Evolutionary conservation across 2,113 vertebrate species (phyloP).

Genomic region (Ptyas mucosa): DNA sequence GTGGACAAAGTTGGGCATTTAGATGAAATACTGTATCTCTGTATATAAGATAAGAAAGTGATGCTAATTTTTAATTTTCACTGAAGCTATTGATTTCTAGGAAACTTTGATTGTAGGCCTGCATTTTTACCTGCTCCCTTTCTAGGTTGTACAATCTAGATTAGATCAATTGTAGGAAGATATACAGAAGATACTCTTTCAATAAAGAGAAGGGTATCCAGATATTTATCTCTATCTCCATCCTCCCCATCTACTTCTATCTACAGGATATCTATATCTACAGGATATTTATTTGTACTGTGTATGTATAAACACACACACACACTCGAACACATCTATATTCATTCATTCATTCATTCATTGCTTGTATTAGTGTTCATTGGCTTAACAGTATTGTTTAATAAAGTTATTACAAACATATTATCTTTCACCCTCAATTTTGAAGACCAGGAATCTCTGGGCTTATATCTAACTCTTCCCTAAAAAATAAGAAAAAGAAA

Average conservation of each 20-base stretch:
- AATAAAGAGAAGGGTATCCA: background rate
- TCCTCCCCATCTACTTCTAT: background rate
- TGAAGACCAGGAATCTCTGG: too few species aligned
- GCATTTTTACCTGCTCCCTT: background rate
- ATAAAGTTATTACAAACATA: too few species aligned
- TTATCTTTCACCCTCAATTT: too few species aligned
- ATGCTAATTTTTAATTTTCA: background rate
- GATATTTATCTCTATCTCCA: background rate
- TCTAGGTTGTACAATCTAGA: background rate
- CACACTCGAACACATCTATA: too few species aligned
- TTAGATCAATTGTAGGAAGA: background rate
- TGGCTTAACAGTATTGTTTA: too few species aligned
- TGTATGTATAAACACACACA: too few species aligned
- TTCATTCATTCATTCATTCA: too few species aligned
- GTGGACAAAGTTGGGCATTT: background rate
- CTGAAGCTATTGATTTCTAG: background rate
- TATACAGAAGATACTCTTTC: background rate
- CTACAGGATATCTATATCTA: background rate
- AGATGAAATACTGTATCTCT: background rate
- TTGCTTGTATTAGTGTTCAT: too few species aligned
- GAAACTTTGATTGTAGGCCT: background rate
- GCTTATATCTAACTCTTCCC: background rate
- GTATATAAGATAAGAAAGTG: background rate
- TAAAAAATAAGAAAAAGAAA: background rate
- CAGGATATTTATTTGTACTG: too few species aligned